These are phyloP conservation scores for Pollenia amentaria DNA, from an alignment of 2,888 invertebrate species.

Conservation along the genomic window DNA sequence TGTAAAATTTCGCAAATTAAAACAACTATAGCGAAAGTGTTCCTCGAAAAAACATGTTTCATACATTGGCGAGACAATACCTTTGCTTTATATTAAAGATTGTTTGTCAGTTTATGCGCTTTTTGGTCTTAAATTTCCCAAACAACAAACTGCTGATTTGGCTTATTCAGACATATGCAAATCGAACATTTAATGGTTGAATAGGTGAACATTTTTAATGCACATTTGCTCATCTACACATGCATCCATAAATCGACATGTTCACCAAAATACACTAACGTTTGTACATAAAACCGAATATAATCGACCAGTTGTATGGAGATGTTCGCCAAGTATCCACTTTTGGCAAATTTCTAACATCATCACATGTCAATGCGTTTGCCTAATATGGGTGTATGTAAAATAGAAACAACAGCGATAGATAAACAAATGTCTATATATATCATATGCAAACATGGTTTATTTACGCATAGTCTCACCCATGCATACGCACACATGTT, in stretches of 20 bases:
- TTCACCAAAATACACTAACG: background rate
- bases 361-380: slow-evolving; percentile 56
- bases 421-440: background rate
- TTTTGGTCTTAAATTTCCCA: background rate
- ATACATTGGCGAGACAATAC: too few relatives aligned
- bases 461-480: slow-evolving; percentile 5
- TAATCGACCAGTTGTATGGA: background rate
- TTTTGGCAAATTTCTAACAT: slow-evolving; percentile 49
- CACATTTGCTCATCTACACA: background rate
- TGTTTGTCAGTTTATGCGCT: too few relatives aligned
- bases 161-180: background rate
- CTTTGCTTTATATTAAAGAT: too few relatives aligned
- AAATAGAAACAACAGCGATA: slow-evolving; percentile 17
- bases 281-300: background rate
- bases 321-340: slow-evolving; percentile 39
- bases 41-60: too few relatives aligned
- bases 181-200: background rate
- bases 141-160: background rate
- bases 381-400: background rate
- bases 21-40: too few relatives aligned
- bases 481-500: background rate
- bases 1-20: too few relatives aligned
- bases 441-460: slow-evolving; percentile 30
- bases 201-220: slow-evolving; percentile 4
- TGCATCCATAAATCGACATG: background rate